These are phyloP conservation scores for Platerodrilus igneus DNA, from an alignment of 2,888 invertebrate genomes.

Conservation along the genomic window DNA sequence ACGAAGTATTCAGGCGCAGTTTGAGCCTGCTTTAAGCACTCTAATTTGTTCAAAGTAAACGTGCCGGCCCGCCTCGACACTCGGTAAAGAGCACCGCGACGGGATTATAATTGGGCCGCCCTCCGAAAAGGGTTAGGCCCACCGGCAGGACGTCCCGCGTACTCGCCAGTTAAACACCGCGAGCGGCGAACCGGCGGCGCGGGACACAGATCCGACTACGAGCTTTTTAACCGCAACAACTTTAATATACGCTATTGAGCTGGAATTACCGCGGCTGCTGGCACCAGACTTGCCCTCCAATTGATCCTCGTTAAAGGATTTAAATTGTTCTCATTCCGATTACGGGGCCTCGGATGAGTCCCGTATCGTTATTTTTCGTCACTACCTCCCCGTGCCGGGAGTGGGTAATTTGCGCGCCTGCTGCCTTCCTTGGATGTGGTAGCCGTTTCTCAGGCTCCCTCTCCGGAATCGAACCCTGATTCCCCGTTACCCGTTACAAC, in stretches of 20 bases:
- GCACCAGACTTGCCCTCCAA: slow-evolving; percentile 61
- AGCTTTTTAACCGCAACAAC: slow-evolving; percentile 58
- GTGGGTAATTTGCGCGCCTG: slow-evolving; percentile 65
- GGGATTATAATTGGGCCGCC: slow-evolving; percentile 33
- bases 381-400: slow-evolving; percentile 59
- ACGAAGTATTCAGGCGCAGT: slow-evolving; percentile 47
- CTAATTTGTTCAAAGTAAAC: slow-evolving; percentile 65
- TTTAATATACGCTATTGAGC: slow-evolving; percentile 66
- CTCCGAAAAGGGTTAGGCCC: slow-evolving; percentile 31
- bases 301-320: slow-evolving; percentile 54
- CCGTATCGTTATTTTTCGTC: slow-evolving; percentile 64
- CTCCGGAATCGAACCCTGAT: slow-evolving; percentile 71
- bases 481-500: slow-evolving; percentile 67
- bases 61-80: slow-evolving; percentile 51
- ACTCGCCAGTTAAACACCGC: slow-evolving; percentile 30
- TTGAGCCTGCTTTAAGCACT: slow-evolving; percentile 60
- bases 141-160: slow-evolving; percentile 38
- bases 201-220: slow-evolving; percentile 41
- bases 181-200: slow-evolving; percentile 25
- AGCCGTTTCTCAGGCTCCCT: slow-evolving; percentile 67
- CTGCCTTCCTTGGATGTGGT: slow-evolving; percentile 70
- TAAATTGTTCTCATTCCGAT: slow-evolving; percentile 50
- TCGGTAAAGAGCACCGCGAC: slow-evolving; percentile 44
- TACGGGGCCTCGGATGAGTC: slow-evolving; percentile 54
- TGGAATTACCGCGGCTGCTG: slow-evolving; percentile 71